These are phyloP conservation scores for Pseudotriccus pelzelni DNA, from an alignment of 2,797 vertebrate species.

Conservation along the genomic window DNA sequence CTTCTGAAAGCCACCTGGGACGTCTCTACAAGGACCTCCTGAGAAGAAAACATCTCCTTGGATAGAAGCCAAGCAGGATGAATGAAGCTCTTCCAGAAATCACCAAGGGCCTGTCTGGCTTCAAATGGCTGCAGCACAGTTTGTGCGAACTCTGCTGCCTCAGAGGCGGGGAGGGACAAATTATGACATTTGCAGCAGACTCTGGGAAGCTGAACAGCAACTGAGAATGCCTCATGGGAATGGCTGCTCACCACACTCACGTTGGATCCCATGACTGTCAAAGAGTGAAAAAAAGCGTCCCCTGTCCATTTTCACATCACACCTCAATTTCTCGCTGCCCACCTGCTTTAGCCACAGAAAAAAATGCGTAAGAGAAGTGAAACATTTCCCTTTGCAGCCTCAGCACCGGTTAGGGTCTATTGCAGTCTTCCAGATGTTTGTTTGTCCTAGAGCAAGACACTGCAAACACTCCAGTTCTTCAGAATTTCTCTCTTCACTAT, in stretches of 20 bases:
- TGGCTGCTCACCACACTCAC: not conserved
- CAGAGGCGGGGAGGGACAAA: not conserved
- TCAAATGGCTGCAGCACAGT: not conserved
- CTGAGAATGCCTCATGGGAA: not conserved
- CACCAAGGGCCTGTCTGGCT: accelerated
- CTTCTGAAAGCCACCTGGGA: not conserved
- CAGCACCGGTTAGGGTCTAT: not conserved
- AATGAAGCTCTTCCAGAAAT: not conserved
- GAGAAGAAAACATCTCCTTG: not conserved
- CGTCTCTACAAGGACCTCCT: not conserved
- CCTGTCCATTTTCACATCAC: not conserved
- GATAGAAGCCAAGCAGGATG: not conserved
- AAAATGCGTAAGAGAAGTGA: not conserved
- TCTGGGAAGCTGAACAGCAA: not conserved
- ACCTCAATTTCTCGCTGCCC: not conserved
- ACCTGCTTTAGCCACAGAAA: not conserved
- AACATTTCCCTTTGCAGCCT: not conserved
- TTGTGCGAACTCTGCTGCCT: not conserved
- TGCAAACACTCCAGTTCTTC: not conserved
- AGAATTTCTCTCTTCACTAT: not conserved
- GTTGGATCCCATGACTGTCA: not conserved
- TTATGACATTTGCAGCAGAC: not conserved
- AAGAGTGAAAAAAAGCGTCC: not conserved
- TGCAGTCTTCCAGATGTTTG: not conserved
- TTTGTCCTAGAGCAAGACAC: not conserved